Evolutionary conservation across 2,888 invertebrate species (phyloP).

Genomic region (Trichacis sp.): DNA sequence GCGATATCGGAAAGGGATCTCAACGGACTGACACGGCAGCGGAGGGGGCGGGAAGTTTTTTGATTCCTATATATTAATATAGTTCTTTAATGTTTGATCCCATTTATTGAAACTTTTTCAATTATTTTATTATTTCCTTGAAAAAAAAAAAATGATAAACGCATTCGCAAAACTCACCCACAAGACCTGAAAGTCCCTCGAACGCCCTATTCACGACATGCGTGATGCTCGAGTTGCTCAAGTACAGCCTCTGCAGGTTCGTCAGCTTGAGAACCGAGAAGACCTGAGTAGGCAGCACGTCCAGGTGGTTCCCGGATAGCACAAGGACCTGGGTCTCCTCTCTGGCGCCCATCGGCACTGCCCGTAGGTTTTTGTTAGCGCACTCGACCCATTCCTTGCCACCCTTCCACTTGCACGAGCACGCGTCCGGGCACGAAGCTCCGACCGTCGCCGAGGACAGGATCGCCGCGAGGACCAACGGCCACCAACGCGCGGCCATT

Average conservation of each 20-base stretch:
- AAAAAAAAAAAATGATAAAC: no score
- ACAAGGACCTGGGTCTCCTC: conserved; percentile 89
- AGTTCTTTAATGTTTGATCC: no score
- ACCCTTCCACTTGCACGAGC: conserved; percentile 92
- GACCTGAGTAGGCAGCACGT: conserved; percentile 81
- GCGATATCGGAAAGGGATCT: no score
- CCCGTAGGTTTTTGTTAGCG: conserved; percentile 80
- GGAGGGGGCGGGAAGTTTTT: no score
- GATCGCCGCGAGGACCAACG: conserved; percentile 17
- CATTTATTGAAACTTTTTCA: no score
- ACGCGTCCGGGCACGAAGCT: conserved; percentile 77
- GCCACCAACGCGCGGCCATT: conserved; percentile 5
- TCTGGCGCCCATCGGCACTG: conserved; percentile 84
- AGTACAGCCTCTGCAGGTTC: conserved; percentile 88
- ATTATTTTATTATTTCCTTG: no score
- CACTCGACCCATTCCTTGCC: conserved; percentile 94
- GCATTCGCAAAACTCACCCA: conserved; percentile 65
- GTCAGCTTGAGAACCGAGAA: conserved; percentile 84
- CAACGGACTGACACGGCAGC: no score
- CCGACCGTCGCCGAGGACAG: conserved; percentile 13
- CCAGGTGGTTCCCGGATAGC: conserved; percentile 85
- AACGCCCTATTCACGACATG: conserved; percentile 85
- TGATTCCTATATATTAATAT: no score
- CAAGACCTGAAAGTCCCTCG: conserved; percentile 85
- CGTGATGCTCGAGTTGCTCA: conserved; percentile 82